Percentiles rank a stretch among this genome's conserved stretches.
Conservation (phyloP, 2,797 vertebrate genomes). For the Eulemur coronatus region DNA sequence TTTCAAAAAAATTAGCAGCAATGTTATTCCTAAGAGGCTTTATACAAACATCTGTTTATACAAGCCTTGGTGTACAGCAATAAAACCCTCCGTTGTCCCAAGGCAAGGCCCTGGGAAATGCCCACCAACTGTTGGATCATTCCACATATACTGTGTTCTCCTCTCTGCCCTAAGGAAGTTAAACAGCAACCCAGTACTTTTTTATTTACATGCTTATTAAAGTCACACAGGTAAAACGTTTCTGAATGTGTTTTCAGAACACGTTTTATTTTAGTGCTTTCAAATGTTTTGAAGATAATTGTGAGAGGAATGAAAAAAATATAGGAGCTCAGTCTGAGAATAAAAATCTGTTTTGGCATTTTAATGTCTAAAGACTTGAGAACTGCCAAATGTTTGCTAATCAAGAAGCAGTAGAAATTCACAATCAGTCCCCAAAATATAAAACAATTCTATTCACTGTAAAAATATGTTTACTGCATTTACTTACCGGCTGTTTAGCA, state of each 20-base stretch:
- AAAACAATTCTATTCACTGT: conserved; percentile 65
- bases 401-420: conserved; percentile 33
- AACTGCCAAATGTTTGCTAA: conserved; percentile 67
- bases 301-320: conserved; percentile 51
- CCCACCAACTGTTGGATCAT: neutral
- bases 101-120: neutral
- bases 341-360: conserved; percentile 54
- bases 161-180: conserved; percentile 10
- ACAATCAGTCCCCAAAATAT: conserved; percentile 50
- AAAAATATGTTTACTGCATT: conserved; percentile 68
- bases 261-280: conserved; percentile 77
- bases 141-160: neutral
- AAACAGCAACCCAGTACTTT: neutral
- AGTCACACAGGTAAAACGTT: conserved; percentile 56
- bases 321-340: conserved; percentile 59
- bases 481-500: conserved; percentile 57
- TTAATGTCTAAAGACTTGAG: conserved; percentile 52
- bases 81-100: neutral
- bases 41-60: neutral
- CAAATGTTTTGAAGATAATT: conserved; percentile 69
- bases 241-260: conserved; percentile 51
- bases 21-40: neutral
- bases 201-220: conserved; percentile 50
- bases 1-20: neutral
- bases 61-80: neutral